Base-by-base conservation (phyloP, 2,888 invertebrate species). In the Hypomecis atomaria region DNA sequence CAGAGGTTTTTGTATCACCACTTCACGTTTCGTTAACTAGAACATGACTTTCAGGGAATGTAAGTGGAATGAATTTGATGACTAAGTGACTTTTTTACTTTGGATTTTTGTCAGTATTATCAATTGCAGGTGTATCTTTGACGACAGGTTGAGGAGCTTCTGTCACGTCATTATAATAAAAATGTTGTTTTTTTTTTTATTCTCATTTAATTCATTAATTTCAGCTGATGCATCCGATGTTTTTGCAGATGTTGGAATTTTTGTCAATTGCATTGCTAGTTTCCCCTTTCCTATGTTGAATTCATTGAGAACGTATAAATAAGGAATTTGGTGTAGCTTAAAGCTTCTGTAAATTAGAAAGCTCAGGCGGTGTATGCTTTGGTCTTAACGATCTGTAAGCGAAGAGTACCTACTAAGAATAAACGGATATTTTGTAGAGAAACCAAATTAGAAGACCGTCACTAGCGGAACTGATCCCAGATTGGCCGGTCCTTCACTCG, bases 381-480 rank as follows among this genome's bases (percentile, higher is more conserved):
- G 47, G 42, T 55, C 23, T 42, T 34, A 38, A 40, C 44, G 36
- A 52, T 38, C 36, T 54, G n/a, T 40, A 48, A 53, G 11, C 52
- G 52, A 61, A 53, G 48, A 65, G 57, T 72, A 72, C 65, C 47
- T 47, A 79, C 68, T 89, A 89, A 89, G 88, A 84, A 81, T 81
- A 74, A 77, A 80, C 89, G 86, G 80, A 87, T 90, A 86, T 92
- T 90, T 92, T 92, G 82, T 92, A 92, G 92, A 91, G 87, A 91
- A 83, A 86, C 82, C 88, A 90, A 83, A 91, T 85, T 87, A 95
- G 97, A 95, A 95, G 97, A 94, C 96, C 95, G 87, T 98, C 97
- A 85, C 94, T 98, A 93, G 97, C 97, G 84, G 98, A 98, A 94
- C 94, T 98, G 94, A 98, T 98, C 92, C 98, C 98, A 86, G 98